Evolutionary conservation across 2,113 vertebrate genomes (phyloP), one percentile per base, ranked within the genome.

Genomic region (Oncorhynchus nerka): DNA sequence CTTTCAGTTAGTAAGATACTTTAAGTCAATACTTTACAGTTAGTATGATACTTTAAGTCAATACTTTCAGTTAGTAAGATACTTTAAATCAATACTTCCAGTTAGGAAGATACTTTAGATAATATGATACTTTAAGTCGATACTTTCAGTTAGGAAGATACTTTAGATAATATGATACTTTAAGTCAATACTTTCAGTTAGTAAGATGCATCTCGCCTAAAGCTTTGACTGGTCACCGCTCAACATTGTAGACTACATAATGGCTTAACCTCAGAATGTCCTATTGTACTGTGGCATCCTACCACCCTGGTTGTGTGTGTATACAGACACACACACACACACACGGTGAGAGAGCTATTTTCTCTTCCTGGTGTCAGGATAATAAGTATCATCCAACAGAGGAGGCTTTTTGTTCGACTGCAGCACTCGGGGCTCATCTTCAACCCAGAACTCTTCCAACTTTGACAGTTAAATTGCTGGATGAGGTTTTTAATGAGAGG

Each of bases 321-420:
- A 1, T 2, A 55, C 51, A 55, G 13, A 55, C 51, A 55, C 55
- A 69, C 51, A 28, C 64, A 74, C 20, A 71, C 16, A 62, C 19
- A 62, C 59, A 62, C 68, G 49, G 34, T 71, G 59, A 26, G 76
- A 75, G 49, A 66, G 70, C 67, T 75, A 48, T 71, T 67, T 78
- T 79, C 26, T 0, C 48, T 59, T 72, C 32, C 45, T 16, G 48
- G 30, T 68, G 85, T 85, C 82, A 77, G 81, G 75, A 84, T 84
- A 89, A 89, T 89, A 75, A 85, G 83, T 59, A 74, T 39, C 74
- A 28, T 68, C 57, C 9, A 72, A 72, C 79, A 79, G 68, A 73
- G 81, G 67, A 78, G 78, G 72, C 77, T 79, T 84, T 70, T 84
- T 85, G 81, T 88, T 79, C 28, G 67, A 77, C 70, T 65, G 74